Evolutionary conservation across 2,797 vertebrate species (phyloP).

Genomic region (Stomatorhinus walkeri): DNA sequence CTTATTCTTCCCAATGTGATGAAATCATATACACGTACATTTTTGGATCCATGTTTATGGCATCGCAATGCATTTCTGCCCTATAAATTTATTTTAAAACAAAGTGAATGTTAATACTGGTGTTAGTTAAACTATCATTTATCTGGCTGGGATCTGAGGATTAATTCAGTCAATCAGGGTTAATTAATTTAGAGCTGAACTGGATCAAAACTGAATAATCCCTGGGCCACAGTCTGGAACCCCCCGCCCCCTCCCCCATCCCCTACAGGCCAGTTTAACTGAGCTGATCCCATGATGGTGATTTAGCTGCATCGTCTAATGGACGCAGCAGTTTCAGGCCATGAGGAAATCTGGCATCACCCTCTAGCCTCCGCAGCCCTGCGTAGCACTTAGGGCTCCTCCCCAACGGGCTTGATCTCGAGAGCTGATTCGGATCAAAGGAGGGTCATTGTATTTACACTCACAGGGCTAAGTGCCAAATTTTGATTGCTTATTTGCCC

Average conservation of each 20-base stretch:
- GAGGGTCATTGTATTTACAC: slow-evolving; percentile 12
- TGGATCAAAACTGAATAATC: background rate
- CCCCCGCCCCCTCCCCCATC: background rate
- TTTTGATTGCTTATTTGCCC: slow-evolving; percentile 17
- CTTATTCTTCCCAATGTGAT: background rate
- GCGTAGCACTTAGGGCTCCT: background rate
- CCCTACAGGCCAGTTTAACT: background rate
- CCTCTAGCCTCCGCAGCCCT: background rate
- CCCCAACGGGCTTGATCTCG: background rate
- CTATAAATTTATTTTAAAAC: background rate
- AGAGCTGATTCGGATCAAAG: slow-evolving; percentile 3
- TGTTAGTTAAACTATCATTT: background rate
- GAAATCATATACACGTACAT: background rate
- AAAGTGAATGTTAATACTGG: background rate
- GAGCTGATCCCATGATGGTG: background rate
- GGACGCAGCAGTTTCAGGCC: background rate
- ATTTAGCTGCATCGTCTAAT: background rate
- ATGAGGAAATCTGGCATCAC: background rate
- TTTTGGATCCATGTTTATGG: background rate
- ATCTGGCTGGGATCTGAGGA: background rate
- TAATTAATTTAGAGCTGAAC: slow-evolving; percentile 4
- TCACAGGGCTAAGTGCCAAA: slow-evolving; percentile 3
- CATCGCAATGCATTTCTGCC: background rate
- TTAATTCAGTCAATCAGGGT: background rate
- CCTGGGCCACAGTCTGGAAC: background rate